These are phyloP conservation scores for Cygnus atratus DNA, from an alignment of 2,113 vertebrate species.

Conservation along the genomic window DNA sequence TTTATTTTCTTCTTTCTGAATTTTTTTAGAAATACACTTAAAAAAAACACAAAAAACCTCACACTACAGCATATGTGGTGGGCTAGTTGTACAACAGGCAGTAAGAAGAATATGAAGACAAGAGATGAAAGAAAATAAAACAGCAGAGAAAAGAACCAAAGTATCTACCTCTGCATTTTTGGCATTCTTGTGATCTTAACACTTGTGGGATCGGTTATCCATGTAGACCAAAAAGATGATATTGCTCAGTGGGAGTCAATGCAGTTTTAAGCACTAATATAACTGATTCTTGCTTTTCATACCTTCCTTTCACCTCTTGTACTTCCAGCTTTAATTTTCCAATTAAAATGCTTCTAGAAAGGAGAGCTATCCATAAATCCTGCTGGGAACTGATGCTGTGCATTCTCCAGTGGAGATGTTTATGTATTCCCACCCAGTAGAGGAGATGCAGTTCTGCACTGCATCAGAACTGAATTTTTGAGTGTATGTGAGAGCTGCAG, in stretches of 20 bases:
- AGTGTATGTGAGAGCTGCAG: not conserved
- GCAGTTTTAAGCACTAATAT: not conserved
- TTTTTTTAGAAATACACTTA: not conserved
- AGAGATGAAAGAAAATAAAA: not conserved
- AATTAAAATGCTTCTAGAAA: not conserved
- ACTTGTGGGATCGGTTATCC: not conserved
- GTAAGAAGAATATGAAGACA: not conserved
- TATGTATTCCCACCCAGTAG: not conserved
- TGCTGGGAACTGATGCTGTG: not conserved
- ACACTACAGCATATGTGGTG: not conserved
- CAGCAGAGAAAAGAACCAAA: not conserved
- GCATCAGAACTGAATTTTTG: not conserved
- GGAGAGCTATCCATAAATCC: not conserved
- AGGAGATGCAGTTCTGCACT: not conserved
- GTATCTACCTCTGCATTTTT: not conserved
- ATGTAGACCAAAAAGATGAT: not conserved
- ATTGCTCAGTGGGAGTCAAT: not conserved
- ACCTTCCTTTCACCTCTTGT: not conserved
- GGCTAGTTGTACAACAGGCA: not conserved
- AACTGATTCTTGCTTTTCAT: not conserved
- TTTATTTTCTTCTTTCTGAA: not conserved
- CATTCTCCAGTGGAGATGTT: not conserved
- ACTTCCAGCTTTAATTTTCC: not conserved
- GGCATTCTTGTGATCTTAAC: not conserved
- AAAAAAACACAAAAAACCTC: not conserved